Conservation (phyloP, 2,888 invertebrate species). For the Eutolmus rufibarbis region DNA sequence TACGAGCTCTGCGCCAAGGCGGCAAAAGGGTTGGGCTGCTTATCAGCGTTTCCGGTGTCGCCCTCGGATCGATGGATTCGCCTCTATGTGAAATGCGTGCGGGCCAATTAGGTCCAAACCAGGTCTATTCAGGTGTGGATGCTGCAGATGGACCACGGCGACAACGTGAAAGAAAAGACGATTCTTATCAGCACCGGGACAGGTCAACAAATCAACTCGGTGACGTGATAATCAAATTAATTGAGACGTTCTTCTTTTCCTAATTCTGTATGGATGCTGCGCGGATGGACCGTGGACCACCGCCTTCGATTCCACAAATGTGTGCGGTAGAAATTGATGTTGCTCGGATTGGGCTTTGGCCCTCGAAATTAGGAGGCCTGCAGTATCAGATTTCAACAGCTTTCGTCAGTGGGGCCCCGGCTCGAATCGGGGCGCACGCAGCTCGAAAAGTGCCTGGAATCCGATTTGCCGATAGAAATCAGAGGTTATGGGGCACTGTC, state of each 20-base stretch:
- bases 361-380: not conserved
- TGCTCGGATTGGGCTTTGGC: not conserved
- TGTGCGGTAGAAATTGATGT: slow-evolving; percentile 18
- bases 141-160: not conserved
- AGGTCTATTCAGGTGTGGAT: not conserved
- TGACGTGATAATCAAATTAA: slow-evolving; percentile 53
- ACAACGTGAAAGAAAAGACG: slow-evolving; percentile 20
- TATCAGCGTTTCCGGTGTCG: not conserved
- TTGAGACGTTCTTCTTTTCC: slow-evolving; percentile 50
- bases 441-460: slow-evolving; percentile 16
- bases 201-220: slow-evolving; percentile 51
- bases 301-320: slow-evolving; percentile 39
- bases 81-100: not conserved
- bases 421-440: not conserved
- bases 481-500: not conserved
- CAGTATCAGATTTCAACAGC: slow-evolving; percentile 12
- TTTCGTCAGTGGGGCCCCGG: not conserved
- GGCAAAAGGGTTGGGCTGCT: not conserved
- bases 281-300: slow-evolving; percentile 41
- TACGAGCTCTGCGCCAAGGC: not conserved
- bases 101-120: not conserved
- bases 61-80: not conserved
- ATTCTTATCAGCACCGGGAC: slow-evolving; percentile 30
- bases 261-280: slow-evolving; percentile 33
- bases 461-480: slow-evolving; percentile 9